Evolutionary conservation across 2,888 invertebrate species (phyloP).

Genomic region (Conchocele bisecta): DNA sequence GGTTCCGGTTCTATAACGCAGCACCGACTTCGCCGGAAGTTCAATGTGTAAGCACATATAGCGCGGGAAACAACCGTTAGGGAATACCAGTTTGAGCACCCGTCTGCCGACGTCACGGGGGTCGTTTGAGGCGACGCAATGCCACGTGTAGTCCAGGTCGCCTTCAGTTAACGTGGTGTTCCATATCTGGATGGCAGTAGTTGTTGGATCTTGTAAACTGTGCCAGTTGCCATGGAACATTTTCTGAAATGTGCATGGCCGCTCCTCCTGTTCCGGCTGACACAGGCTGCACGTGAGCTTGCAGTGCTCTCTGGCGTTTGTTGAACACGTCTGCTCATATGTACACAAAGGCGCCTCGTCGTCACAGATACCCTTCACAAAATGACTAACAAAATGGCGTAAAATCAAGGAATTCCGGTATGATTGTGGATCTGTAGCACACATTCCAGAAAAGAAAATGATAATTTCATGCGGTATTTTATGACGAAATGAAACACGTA

Average conservation of each 20-base stretch:
- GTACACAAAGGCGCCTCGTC: slow-evolving; percentile 54
- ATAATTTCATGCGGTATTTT: slow-evolving; percentile 35
- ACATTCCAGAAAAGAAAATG: slow-evolving; percentile 48
- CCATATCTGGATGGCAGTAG: slow-evolving; percentile 35
- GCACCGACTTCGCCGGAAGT: slow-evolving; percentile 44
- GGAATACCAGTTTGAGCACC: slow-evolving; percentile 49
- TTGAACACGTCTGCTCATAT: slow-evolving; percentile 54
- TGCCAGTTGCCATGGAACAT: slow-evolving; percentile 47
- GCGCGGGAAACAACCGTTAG: slow-evolving; percentile 51
- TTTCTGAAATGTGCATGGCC: slow-evolving; percentile 38
- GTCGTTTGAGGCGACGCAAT: slow-evolving; percentile 41
- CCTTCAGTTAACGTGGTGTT: slow-evolving; percentile 42
- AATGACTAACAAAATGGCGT: slow-evolving; percentile 53
- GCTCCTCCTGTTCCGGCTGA: slow-evolving; percentile 51
- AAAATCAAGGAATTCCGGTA: slow-evolving; percentile 40
- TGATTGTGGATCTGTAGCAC: slow-evolving; percentile 33
- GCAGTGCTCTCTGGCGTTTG: slow-evolving; percentile 41
- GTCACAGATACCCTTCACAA: slow-evolving; percentile 54
- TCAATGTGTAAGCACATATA: slow-evolving; percentile 56
- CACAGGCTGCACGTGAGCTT: slow-evolving; percentile 54
- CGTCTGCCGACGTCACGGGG: slow-evolving; percentile 10
- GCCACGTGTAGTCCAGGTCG: slow-evolving; percentile 36
- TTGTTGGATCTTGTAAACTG: slow-evolving; percentile 37
- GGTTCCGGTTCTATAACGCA: slow-evolving; percentile 46
- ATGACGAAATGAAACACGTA: slow-evolving; percentile 28